These are phyloP conservation scores for Drosophila kuntzei DNA, from an alignment of 2,888 invertebrate genomes.

Conservation along the genomic window DNA sequence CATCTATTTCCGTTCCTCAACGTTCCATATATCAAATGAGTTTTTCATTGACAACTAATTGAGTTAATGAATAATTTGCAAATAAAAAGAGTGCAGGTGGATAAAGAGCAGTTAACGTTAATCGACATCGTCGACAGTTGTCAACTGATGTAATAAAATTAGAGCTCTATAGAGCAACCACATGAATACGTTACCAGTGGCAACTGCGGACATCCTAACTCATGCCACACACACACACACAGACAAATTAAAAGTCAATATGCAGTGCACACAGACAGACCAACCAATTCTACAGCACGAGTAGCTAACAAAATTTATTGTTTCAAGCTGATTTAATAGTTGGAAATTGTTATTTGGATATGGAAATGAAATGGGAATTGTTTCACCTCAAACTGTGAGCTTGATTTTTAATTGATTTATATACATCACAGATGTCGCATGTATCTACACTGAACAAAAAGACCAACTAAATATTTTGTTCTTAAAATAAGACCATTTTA, in stretches of 20 bases:
- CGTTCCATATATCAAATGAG: not conserved
- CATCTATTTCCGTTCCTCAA: not conserved
- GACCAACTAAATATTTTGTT: too few relatives aligned
- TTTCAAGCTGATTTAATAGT: slow-evolving; percentile 55
- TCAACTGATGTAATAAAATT: slow-evolving; percentile 38
- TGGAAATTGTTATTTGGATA: slow-evolving; percentile 29
- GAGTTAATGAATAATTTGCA: slow-evolving; percentile 22
- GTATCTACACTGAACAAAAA: too few relatives aligned
- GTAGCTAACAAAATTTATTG: slow-evolving; percentile 58
- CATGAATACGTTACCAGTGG: slow-evolving; percentile 35
- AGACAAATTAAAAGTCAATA: slow-evolving; percentile 72
- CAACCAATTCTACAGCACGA: not conserved
- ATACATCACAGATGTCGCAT: slow-evolving; percentile 5
- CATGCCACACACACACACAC: slow-evolving; percentile 34
- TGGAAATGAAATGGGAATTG: slow-evolving; percentile 1
- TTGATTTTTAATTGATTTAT: slow-evolving; percentile 63
- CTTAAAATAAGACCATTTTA: too few relatives aligned
- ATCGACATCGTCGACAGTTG: slow-evolving; percentile 12
- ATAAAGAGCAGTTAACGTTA: slow-evolving; percentile 20
- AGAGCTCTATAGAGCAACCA: slow-evolving; percentile 15
- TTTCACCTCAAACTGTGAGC: not conserved
- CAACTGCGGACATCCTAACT: slow-evolving; percentile 32
- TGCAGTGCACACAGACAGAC: slow-evolving; percentile 4
- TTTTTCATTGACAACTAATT: slow-evolving; percentile 27
- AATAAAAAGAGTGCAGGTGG: slow-evolving; percentile 15